Evolutionary conservation across 2,888 invertebrate species (phyloP).

Genomic region (Schizotus pectinicornis): DNA sequence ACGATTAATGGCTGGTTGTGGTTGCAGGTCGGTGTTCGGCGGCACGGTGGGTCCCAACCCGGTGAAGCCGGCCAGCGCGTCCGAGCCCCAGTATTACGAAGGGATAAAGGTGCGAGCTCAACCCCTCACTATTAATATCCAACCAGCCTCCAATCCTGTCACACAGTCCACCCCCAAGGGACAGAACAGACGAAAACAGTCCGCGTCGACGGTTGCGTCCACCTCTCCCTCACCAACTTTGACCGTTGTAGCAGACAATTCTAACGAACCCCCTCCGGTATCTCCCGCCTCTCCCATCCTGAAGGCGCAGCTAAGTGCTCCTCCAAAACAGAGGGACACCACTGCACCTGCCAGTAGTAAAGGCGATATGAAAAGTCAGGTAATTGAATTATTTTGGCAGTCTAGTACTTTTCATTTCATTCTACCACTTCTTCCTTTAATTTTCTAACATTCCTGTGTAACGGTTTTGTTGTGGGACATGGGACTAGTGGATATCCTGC

Average conservation of each 20-base stretch:
- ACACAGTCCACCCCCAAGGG: slow-evolving; percentile 50
- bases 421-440: slow-evolving; percentile 19
- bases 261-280: slow-evolving; percentile 49
- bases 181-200: slow-evolving; percentile 37
- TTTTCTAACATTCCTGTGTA: slow-evolving; percentile 23
- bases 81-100: slow-evolving; percentile 69
- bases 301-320: slow-evolving; percentile 82
- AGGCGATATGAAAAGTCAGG: slow-evolving; percentile 64
- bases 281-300: slow-evolving; percentile 80
- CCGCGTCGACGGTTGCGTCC: slow-evolving; percentile 18
- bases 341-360: slow-evolving; percentile 51
- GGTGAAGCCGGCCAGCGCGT: slow-evolving; percentile 63
- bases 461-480: slow-evolving; percentile 2
- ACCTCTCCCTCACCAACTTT: slow-evolving; percentile 21
- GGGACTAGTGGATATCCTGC: slow-evolving; percentile 7
- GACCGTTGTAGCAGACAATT: slow-evolving; percentile 26
- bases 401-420: slow-evolving; percentile 22
- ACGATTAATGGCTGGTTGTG: no score
- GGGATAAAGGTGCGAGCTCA: slow-evolving; percentile 71
- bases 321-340: slow-evolving; percentile 61
- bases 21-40: slow-evolving; percentile 78
- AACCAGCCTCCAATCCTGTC: slow-evolving; percentile 44
- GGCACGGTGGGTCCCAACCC: slow-evolving; percentile 82
- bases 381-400: slow-evolving; percentile 49
- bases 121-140: slow-evolving; percentile 62